These are phyloP conservation scores for Bos javanicus DNA, from an alignment of 2,113 vertebrate species.

Conservation along the genomic window DNA sequence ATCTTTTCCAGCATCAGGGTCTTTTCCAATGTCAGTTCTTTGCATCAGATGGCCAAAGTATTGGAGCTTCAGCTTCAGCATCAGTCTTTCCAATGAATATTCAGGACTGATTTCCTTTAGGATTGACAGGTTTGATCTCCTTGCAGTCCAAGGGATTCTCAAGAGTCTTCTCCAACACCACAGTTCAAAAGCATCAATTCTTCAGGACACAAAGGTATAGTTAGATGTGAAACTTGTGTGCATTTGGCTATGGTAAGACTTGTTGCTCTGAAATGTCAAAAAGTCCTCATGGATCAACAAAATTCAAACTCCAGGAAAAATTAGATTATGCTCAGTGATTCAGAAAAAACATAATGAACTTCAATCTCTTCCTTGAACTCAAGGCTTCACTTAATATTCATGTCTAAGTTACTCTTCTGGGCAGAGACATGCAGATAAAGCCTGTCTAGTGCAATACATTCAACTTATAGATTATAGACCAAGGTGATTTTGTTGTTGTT, in stretches of 20 bases:
- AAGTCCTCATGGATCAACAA: not conserved
- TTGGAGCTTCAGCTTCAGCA: not conserved
- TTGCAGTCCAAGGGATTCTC: not conserved
- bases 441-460: not conserved
- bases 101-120: not conserved
- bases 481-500: not conserved
- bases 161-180: not conserved
- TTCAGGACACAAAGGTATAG: not conserved
- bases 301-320: not conserved
- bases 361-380: not conserved
- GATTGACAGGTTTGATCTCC: not conserved
- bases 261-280: not conserved
- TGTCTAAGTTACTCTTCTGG: not conserved
- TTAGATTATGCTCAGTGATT: not conserved
- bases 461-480: not conserved
- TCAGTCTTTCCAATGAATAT: not conserved
- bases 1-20: not conserved
- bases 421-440: not conserved
- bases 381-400: not conserved
- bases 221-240: not conserved
- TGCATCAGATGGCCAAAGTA: not conserved
- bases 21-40: not conserved
- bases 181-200: not conserved
- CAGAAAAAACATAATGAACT: not conserved
- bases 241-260: not conserved